Evolutionary conservation across 2,113 vertebrate species (phyloP).

Genomic region (Cyphomyrus discorhynchus): DNA sequence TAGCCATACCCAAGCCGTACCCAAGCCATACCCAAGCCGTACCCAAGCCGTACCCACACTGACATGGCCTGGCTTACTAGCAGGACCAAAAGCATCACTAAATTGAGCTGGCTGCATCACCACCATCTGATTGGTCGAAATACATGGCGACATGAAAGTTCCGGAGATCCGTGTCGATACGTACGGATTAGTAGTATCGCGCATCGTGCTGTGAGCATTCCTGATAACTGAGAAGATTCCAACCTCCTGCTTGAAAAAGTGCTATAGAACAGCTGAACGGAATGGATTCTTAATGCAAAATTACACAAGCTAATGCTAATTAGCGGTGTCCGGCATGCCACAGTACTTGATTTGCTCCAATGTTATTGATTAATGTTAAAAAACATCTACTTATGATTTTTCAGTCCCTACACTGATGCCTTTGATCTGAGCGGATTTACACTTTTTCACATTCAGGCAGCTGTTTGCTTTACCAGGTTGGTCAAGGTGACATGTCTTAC

Average conservation of each 20-base stretch:
- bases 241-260: background rate
- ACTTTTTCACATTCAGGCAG: background rate
- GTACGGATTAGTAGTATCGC: background rate
- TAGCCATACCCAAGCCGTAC: background rate
- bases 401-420: background rate
- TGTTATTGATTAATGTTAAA: background rate
- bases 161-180: background rate
- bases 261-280: background rate
- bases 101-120: background rate
- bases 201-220: background rate
- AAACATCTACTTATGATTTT: background rate
- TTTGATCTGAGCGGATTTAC: background rate
- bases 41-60: background rate
- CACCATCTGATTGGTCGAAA: background rate
- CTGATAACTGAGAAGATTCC: background rate
- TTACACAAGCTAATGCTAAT: background rate
- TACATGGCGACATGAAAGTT: background rate
- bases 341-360: background rate
- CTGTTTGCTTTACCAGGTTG: background rate
- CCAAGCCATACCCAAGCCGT: no score
- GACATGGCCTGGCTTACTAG: background rate
- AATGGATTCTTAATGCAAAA: background rate
- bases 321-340: background rate
- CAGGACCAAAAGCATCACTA: background rate
- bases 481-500: background rate